Conservation (phyloP, 2,797 vertebrate genomes). For the Typhlichthys subterraneus region DNA sequence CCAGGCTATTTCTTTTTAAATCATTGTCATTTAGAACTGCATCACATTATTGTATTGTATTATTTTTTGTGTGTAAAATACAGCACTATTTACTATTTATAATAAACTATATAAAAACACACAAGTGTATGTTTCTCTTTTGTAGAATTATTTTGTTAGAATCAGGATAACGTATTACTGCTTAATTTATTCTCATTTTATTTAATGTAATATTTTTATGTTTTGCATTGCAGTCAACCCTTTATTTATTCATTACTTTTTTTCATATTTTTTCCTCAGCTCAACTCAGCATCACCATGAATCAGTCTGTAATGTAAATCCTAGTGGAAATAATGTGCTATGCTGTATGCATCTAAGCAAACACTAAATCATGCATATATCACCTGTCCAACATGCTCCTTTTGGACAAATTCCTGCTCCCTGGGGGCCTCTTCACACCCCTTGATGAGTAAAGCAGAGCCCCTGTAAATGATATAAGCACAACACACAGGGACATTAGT, state of each 20-base stretch:
- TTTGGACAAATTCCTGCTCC: slow-evolving; percentile 77
- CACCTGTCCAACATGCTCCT: slow-evolving; percentile 75
- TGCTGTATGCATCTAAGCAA: slow-evolving; percentile 19
- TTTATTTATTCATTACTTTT: background rate
- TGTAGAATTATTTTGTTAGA: background rate
- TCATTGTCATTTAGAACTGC: slow-evolving; percentile 66
- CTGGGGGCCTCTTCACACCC: slow-evolving; percentile 69
- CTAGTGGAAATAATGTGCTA: background rate
- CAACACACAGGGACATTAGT: slow-evolving; percentile 67
- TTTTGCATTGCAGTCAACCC: background rate
- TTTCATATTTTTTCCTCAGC: slow-evolving; percentile 1
- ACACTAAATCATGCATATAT: slow-evolving; percentile 76
- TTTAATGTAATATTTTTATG: background rate
- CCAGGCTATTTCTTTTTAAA: slow-evolving; percentile 60
- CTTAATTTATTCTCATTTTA: background rate
- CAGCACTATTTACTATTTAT: slow-evolving; percentile 99
- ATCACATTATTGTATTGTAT: slow-evolving; percentile 83
- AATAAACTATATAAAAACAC: slow-evolving; percentile 83
- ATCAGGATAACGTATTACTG: no score
- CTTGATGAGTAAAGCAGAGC: slow-evolving; percentile 80
- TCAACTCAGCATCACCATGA: background rate
- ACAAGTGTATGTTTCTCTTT: slow-evolving; percentile 17
- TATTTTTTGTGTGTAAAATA: slow-evolving; percentile 93
- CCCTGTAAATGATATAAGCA: slow-evolving; percentile 72
- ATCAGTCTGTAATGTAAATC: background rate